Evolutionary conservation across 2,797 vertebrate species (phyloP).

Genomic region (Calcarius lapponicus): DNA sequence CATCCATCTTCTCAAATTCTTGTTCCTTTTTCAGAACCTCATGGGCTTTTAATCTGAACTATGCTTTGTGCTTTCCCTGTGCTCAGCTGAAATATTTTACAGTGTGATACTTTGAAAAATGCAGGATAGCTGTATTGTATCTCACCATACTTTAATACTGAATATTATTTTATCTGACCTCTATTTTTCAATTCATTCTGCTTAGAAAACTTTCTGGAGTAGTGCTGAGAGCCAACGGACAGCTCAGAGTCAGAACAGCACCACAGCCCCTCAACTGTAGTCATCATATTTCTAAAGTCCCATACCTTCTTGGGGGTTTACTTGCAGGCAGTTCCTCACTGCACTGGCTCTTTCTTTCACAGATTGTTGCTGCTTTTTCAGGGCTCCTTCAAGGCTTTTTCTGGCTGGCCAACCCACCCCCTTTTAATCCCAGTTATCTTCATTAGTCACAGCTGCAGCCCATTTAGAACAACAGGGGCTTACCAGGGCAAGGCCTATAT

Average conservation of each 20-base stretch:
- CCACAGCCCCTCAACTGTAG: background rate
- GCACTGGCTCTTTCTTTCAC: no score
- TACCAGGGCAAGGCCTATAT: no score
- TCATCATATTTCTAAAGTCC: no score
- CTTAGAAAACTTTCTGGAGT: background rate
- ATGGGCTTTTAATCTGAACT: background rate
- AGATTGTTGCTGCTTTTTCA: no score
- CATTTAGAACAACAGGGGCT: no score
- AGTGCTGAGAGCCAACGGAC: background rate
- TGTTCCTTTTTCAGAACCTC: background rate
- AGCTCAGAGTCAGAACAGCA: background rate
- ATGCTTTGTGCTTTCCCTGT: background rate
- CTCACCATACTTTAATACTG: background rate
- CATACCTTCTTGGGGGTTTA: no score
- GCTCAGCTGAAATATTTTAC: background rate
- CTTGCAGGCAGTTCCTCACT: no score
- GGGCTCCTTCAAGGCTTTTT: no score
- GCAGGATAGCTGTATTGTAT: background rate
- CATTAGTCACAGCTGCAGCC: no score
- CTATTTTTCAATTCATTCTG: background rate
- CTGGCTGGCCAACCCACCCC: no score
- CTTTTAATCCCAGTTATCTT: no score
- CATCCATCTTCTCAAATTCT: background rate
- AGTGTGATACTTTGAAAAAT: background rate
- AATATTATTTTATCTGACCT: background rate